Base-by-base conservation (phyloP, 2,113 vertebrate species). In the Toxostoma redivivum region DNA sequence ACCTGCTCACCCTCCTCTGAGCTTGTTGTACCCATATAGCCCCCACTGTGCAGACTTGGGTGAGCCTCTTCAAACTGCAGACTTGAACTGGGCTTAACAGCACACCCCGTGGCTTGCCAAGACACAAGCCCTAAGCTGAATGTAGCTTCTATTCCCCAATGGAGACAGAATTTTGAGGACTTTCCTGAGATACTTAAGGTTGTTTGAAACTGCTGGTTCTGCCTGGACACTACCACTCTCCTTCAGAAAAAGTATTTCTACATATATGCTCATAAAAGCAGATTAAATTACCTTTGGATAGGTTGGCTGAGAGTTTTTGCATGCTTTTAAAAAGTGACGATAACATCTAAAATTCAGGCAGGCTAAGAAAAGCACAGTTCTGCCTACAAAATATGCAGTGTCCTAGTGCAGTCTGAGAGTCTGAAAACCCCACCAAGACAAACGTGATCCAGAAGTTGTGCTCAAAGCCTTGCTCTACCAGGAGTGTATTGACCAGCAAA, bases 151-250 rank as follows among this genome's bases (percentile, higher is more conserved):
- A 10, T 11, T 74, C 42, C 33, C 27, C 11, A 33, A 27, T 21
- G 8, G 22, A 78, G 31, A 28, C 14, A 45, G 11, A 61, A 58
- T 88, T 94, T 78, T 84, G 42, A 72, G 40, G 40, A 42, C 69
- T 88, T 91, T 54, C 25, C 40, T 40, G 24, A 85, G 35, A 47
- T 76, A 90, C 30, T 86, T 85, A 93, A 95, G 45, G 42, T 74
- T 76, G 66, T 83, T 85, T 81, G 66, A 93, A 95, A 74, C 31
- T 76, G 64, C 58, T 80, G 15, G 31, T 69, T 97, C 64, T 97
- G 85, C 83, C 69, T 91, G 67, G 70, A 93, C 67, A 80, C 67
- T 28, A 81, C 79, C 84, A 85, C 83, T 95, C 90, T 64, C 57
- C 73, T 96, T 95, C 81, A 95, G 87, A 97, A 79, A 53, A 58